Percentiles rank a stretch among this genome's conserved stretches.
Evolutionary conservation across 1,140 invertebrate species (phyloP).

Genomic region (Tetragnatha versicolor): DNA sequence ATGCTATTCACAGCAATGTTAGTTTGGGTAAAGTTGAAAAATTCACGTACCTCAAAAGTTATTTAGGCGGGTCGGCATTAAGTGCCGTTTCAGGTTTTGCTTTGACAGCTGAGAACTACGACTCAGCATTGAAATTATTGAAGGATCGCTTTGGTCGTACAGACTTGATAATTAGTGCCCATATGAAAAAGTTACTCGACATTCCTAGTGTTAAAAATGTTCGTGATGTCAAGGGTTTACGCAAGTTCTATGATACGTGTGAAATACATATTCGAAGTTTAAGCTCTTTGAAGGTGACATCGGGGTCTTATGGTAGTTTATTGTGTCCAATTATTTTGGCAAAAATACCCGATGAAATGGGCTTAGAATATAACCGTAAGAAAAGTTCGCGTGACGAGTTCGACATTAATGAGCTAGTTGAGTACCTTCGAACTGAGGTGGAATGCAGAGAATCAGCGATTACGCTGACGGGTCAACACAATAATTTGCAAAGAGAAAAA

Average conservation of each 20-base stretch:
- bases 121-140: neutral
- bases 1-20: neutral
- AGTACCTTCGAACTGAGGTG: neutral
- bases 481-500: neutral
- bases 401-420: neutral
- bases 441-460: neutral
- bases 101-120: neutral
- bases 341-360: neutral
- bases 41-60: neutral
- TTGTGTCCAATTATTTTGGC: neutral
- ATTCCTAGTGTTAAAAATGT: neutral
- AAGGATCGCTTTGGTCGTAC: neutral
- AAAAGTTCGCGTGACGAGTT: neutral
- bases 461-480: neutral
- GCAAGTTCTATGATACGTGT: neutral
- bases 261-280: slow-evolving; percentile 15
- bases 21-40: neutral
- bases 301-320: neutral
- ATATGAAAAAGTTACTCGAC: slow-evolving; percentile 1
- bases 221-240: neutral
- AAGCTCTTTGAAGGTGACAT: neutral
- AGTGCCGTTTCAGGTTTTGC: neutral
- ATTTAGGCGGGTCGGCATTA: neutral
- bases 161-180: neutral
- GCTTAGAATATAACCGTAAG: neutral